These are phyloP conservation scores for Botia kubotai DNA, from an alignment of 2,797 vertebrate species.

Conservation along the genomic window DNA sequence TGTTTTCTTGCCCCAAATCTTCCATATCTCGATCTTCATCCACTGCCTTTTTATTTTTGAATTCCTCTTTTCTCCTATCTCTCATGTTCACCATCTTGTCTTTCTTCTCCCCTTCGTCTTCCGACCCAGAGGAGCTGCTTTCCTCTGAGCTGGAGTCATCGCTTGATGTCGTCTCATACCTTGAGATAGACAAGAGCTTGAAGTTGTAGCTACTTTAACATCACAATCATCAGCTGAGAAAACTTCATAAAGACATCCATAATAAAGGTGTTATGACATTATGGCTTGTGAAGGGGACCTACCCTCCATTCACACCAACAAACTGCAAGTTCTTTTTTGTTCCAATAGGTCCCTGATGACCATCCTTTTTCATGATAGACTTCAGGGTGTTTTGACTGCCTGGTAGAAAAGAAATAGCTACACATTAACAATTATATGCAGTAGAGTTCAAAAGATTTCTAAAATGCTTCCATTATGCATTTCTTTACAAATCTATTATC, in stretches of 20 bases:
- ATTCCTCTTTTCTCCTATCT: slow-evolving; percentile 69
- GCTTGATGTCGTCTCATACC: slow-evolving; percentile 96
- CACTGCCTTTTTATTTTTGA: slow-evolving; percentile 70
- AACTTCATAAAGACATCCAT: not conserved
- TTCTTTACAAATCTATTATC: too few species aligned
- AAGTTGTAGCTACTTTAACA: too few species aligned
- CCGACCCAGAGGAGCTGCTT: slow-evolving; percentile 93
- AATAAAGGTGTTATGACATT: not conserved
- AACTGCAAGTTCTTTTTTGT: slow-evolving; percentile 98
- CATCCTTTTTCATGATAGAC: slow-evolving; percentile 98
- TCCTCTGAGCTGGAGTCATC: slow-evolving; percentile 97
- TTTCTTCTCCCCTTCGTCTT: slow-evolving; percentile 82
- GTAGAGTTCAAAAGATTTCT: not conserved
- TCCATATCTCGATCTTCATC: slow-evolving; percentile 70
- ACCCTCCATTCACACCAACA: slow-evolving; percentile 97
- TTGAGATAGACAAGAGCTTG: slow-evolving; percentile 56
- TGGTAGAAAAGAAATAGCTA: slow-evolving; percentile 16
- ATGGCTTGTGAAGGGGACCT: slow-evolving; percentile 65
- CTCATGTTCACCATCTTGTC: slow-evolving; percentile 69
- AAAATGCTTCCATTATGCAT: not conserved
- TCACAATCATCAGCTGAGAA: too few species aligned
- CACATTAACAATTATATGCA: not conserved
- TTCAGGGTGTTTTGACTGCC: slow-evolving; percentile 86
- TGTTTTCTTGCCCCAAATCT: slow-evolving; percentile 79
- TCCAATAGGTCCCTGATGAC: slow-evolving; percentile 82